Conservation (phyloP, 2,113 vertebrate genomes). For the Neomonachus schauinslandi region DNA sequence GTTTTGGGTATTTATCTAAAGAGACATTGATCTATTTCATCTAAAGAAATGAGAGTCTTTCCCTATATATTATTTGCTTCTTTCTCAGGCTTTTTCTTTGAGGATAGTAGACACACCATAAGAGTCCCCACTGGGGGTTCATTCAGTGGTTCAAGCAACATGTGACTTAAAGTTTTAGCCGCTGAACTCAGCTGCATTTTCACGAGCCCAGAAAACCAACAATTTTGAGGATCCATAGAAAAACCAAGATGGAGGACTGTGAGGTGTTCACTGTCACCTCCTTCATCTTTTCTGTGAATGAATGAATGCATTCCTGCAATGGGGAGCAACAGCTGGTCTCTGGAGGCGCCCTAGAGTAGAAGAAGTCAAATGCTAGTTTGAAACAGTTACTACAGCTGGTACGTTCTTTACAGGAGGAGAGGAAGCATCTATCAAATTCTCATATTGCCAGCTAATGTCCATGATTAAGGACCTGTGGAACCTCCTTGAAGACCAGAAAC, state of each 20-base stretch:
- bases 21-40: neutral
- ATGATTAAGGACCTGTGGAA: neutral
- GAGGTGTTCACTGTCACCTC: fast-evolving
- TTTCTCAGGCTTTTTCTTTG: neutral
- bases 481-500: neutral
- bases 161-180: neutral
- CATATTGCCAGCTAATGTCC: no score
- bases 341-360: neutral
- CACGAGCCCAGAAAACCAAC: neutral
- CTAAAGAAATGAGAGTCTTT: neutral
- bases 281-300: fast-evolving
- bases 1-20: neutral
- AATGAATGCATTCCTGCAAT: fast-evolving
- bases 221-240: neutral
- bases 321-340: neutral
- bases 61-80: fast-evolving
- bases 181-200: neutral
- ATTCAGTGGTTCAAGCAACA: neutral
- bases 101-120: neutral
- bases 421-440: no score
- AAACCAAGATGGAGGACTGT: neutral
- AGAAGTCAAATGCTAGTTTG: neutral
- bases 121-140: neutral
- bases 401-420: neutral
- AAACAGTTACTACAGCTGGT: no score